These are phyloP conservation scores for Danio aesculapii DNA, from an alignment of 2,797 vertebrate species.

Conservation along the genomic window DNA sequence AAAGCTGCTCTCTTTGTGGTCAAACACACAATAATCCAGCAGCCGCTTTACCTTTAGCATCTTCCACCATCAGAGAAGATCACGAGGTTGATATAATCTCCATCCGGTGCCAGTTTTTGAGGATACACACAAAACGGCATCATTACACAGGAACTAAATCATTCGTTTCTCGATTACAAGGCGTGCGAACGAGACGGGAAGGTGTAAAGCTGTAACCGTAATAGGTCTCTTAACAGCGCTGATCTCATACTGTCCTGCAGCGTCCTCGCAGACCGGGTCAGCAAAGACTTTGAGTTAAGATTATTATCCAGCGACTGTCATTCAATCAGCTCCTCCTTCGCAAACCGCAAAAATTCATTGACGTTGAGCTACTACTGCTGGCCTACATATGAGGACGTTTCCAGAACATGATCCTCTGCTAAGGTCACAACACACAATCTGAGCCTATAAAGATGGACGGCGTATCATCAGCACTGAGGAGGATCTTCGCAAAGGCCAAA, in stretches of 20 bases:
- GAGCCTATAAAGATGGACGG: background rate
- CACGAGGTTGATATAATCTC: background rate
- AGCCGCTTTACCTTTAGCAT: background rate
- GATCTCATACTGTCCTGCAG: slow-evolving; percentile 2
- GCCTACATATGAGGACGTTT: background rate
- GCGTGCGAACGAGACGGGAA: background rate
- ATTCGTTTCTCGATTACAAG: background rate
- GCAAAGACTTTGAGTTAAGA: slow-evolving; percentile 20
- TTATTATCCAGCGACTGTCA: background rate
- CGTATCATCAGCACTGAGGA: background rate
- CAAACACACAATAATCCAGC: slow-evolving; percentile 23
- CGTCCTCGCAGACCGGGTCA: background rate
- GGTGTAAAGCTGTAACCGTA: background rate
- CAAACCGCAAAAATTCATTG: background rate
- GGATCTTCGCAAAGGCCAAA: background rate
- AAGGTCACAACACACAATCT: background rate
- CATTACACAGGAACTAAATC: background rate
- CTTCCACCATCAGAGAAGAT: background rate
- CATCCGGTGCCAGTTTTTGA: background rate
- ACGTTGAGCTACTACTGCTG: background rate
- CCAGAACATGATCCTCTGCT: background rate
- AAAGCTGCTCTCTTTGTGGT: slow-evolving; percentile 22
- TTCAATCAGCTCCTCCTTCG: background rate
- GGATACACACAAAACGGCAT: background rate
- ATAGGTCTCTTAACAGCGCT: background rate